A percentile compares a stretch with the other conserved stretches of the same genome.
phyloP scores from a whole-genome alignment of 2,113 vertebrate species.

The Siphamia tubifer region DNA sequence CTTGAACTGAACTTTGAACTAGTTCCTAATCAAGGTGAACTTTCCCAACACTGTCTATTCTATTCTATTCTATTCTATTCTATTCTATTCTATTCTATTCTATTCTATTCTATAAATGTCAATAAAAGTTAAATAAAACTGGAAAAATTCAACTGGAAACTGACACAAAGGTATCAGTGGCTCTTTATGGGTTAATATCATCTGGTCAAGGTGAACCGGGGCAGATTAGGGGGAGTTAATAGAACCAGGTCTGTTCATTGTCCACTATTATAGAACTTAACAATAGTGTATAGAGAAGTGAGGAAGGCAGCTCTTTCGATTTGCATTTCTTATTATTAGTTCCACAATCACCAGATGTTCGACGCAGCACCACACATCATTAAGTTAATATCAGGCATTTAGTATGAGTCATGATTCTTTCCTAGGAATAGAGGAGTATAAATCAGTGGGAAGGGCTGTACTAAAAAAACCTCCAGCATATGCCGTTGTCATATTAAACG shows the following conservation, averaged over 20 bases:
- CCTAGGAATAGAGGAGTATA: neutral
- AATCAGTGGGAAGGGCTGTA: neutral
- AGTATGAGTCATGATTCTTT: conserved; percentile 17
- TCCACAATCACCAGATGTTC: conserved; percentile 29
- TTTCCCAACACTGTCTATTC: no score
- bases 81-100: no score
- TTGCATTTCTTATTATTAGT: conserved; percentile 1
- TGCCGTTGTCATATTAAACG: neutral
- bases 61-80: no score
- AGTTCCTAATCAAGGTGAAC: no score
- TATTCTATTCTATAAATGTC: no score
- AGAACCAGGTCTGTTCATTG: neutral
- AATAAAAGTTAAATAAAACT: no score
- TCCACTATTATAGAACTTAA: neutral
- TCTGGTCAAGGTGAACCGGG: no score
- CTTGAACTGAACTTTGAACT: no score
- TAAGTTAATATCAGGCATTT: conserved; percentile 21
- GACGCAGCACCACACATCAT: neutral
- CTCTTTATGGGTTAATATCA: no score
- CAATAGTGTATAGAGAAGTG: neutral
- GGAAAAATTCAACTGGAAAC: no score
- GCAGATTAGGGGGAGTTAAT: no score
- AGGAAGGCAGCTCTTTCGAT: neutral
- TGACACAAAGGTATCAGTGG: no score
- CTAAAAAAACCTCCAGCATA: neutral